Percentiles rank a stretch among this genome's conserved stretches.
phyloP scores from a whole-genome alignment of 2,797 vertebrate species.

The Parauchenoglanis punctatus region DNA sequence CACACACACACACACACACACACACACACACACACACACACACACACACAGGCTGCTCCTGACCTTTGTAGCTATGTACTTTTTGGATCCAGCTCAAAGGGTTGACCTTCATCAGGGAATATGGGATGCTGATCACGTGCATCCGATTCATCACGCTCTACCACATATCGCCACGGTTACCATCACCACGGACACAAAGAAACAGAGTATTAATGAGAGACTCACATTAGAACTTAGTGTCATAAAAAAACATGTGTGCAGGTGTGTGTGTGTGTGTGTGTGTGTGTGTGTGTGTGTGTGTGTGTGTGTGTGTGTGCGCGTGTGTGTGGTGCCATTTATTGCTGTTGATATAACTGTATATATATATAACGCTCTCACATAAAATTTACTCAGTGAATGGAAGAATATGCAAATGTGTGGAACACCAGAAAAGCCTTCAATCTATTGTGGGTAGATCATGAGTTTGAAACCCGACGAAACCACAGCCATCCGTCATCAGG shows the following conservation, averaged over 20 bases:
- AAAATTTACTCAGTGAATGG: too few relatives aligned
- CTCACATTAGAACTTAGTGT: not conserved
- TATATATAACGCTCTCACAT: too few relatives aligned
- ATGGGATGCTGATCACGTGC: conserved; percentile 95
- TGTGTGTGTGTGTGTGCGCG: too few relatives aligned
- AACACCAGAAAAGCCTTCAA: too few relatives aligned
- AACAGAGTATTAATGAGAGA: not conserved
- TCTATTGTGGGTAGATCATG: too few relatives aligned
- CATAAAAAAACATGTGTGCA: conserved; percentile 62
- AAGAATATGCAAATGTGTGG: too few relatives aligned
- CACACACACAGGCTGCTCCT: conserved; percentile 32
- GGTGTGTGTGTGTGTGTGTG: conserved; percentile 61
- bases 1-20: not conserved
- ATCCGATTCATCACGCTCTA: conserved; percentile 95
- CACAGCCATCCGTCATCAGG: too few relatives aligned
- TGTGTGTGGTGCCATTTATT: too few relatives aligned
- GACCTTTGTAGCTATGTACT: conserved; percentile 92
- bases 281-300: conserved; percentile 24
- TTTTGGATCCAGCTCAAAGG: conserved; percentile 98
- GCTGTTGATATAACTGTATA: too few relatives aligned
- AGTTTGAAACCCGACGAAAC: too few relatives aligned
- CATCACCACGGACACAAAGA: conserved; percentile 11
- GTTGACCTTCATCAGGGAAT: conserved; percentile 97
- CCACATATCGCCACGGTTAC: conserved; percentile 40
- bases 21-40: conserved; percentile 1